Conservation (phyloP, 2,113 vertebrate species). For the Paradoxurus hermaphroditus region DNA sequence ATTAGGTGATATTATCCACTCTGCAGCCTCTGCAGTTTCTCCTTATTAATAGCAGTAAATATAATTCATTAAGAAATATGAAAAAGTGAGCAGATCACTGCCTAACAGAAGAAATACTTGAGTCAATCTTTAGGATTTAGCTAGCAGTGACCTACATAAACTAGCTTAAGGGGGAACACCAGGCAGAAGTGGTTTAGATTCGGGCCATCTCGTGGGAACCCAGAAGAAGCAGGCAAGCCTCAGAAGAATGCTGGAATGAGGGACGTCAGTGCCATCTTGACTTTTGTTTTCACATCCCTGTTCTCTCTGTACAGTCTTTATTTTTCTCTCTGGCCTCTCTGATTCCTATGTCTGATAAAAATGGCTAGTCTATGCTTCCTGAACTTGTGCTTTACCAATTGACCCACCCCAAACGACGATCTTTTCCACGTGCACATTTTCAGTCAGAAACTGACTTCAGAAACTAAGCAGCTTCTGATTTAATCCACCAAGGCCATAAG, state of each 20-base stretch:
- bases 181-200: background rate
- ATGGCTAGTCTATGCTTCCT: background rate
- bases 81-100: background rate
- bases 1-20: background rate
- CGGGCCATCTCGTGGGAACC: background rate
- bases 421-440: background rate
- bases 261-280: background rate
- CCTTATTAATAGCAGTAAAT: background rate
- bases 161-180: background rate
- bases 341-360: background rate
- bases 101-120: background rate
- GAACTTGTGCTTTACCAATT: background rate
- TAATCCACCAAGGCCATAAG: background rate
- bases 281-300: background rate
- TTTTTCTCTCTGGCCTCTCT: background rate
- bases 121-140: background rate
- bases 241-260: background rate
- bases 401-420: background rate
- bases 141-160: background rate
- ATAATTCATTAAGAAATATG: background rate
- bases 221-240: rapidly evolving
- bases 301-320: background rate
- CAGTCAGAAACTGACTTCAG: background rate
- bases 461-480: background rate
- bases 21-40: background rate